Conservation (phyloP, 2,797 vertebrate species). For the Aeoliscus strigatus region DNA sequence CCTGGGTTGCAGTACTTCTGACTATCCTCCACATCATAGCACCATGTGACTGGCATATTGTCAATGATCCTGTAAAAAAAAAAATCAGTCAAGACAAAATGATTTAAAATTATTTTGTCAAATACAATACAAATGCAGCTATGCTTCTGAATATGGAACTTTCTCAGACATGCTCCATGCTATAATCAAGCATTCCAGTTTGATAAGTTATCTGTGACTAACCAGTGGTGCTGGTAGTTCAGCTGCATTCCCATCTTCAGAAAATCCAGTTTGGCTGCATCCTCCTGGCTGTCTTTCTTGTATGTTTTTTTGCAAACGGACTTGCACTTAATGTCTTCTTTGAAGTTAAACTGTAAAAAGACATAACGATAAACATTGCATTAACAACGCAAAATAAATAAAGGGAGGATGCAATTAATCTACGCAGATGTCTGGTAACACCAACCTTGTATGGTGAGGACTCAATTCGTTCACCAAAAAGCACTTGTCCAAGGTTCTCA, state of each 20-base stretch:
- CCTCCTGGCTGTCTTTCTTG: slow-evolving; percentile 50
- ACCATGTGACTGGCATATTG: slow-evolving; percentile 94
- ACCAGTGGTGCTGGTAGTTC: slow-evolving; percentile 93
- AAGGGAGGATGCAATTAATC: background rate
- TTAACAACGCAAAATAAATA: slow-evolving; percentile 1
- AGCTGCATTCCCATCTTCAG: slow-evolving; percentile 88
- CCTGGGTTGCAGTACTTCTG: slow-evolving; percentile 88
- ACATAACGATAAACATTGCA: background rate
- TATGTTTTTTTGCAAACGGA: slow-evolving; percentile 79
- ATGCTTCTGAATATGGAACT: too few relatives aligned
- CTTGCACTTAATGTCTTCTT: slow-evolving; percentile 68
- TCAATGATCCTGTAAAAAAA: slow-evolving; percentile 82
- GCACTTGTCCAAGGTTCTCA: slow-evolving; percentile 89
- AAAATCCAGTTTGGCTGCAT: slow-evolving; percentile 78
- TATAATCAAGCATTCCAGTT: background rate
- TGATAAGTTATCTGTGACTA: slow-evolving; percentile 2
- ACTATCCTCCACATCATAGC: slow-evolving; percentile 81
- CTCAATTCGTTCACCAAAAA: slow-evolving; percentile 89
- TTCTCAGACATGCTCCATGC: too few relatives aligned
- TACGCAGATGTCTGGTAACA: background rate
- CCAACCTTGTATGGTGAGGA: slow-evolving; percentile 88
- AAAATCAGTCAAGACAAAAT: background rate
- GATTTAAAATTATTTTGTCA: too few relatives aligned
- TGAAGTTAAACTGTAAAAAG: slow-evolving; percentile 81
- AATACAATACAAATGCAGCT: too few relatives aligned